Evolutionary conservation across 2,113 vertebrate genomes (phyloP).

Genomic region (Plecturocebus donacophilus): DNA sequence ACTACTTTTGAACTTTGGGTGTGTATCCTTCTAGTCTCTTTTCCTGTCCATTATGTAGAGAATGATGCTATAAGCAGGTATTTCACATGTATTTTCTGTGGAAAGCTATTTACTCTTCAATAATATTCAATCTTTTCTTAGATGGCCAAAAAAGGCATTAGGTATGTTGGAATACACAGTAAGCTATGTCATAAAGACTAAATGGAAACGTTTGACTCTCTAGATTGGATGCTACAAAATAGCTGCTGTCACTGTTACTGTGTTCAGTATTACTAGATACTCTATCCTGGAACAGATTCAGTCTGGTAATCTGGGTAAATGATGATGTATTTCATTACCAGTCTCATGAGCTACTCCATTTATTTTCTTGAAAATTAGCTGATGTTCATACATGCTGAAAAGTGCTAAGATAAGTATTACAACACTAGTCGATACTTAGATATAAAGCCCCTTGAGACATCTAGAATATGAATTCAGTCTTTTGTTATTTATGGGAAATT

Average conservation of each 20-base stretch:
- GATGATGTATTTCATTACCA: not conserved
- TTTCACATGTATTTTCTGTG: not conserved
- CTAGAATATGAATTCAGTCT: constrained; percentile 57
- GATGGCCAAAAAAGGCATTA: not conserved
- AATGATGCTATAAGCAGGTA: not conserved
- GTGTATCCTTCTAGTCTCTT: not conserved
- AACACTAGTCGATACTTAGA: constrained; percentile 65
- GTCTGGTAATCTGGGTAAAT: not conserved
- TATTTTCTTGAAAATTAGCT: constrained; percentile 51
- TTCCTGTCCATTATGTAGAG: not conserved
- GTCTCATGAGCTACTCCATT: not conserved
- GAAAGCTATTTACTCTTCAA: not conserved
- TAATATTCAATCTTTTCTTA: not conserved
- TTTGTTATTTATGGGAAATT: constrained; percentile 57
- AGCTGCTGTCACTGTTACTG: not conserved
- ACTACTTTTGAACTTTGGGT: not conserved
- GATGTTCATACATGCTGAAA: constrained; percentile 26
- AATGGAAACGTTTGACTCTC: not conserved
- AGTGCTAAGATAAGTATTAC: constrained; percentile 60
- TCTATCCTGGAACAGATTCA: not conserved
- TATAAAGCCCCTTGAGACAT: constrained; percentile 58
- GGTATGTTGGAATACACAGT: not conserved
- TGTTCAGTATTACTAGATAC: not conserved
- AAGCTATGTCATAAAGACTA: not conserved
- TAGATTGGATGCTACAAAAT: not conserved